phyloP scores from a whole-genome alignment of 2,797 vertebrate genomes.

The Microcaecilia unicolor region DNA sequence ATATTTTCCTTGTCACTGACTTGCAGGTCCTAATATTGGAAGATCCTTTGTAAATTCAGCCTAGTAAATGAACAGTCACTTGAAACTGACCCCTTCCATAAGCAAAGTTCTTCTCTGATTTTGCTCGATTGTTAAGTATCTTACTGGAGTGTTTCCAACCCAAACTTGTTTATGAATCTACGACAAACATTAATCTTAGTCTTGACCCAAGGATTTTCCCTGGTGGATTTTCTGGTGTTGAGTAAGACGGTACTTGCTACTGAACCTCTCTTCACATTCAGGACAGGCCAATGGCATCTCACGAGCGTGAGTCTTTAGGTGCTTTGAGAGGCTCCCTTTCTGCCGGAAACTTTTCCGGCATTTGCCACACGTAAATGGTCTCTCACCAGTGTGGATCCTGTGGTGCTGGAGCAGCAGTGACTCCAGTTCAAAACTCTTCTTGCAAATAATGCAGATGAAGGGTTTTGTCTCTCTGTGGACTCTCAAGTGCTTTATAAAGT shows the following conservation, averaged over 20 bases:
- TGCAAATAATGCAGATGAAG: neutral
- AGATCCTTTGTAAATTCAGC: too few relatives aligned
- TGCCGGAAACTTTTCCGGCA: constrained; percentile 7
- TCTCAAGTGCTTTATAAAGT: neutral
- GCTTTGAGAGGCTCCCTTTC: constrained; percentile 6
- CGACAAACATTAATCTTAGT: too few relatives aligned
- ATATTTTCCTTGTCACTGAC: too few relatives aligned
- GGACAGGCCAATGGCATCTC: constrained; percentile 3
- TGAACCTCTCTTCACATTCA: constrained; percentile 10
- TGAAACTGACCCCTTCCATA: too few relatives aligned
- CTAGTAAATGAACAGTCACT: too few relatives aligned
- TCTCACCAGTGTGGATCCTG: constrained; percentile 3
- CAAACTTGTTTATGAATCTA: too few relatives aligned
- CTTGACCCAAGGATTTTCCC: too few relatives aligned
- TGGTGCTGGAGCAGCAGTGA: neutral
- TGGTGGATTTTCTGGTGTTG: neutral
- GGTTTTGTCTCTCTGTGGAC: neutral
- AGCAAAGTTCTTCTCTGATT: too few relatives aligned
- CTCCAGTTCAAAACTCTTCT: neutral
- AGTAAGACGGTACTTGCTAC: neutral
- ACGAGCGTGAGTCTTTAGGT: neutral
- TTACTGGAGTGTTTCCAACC: too few relatives aligned
- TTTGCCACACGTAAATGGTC: constrained; percentile 1
- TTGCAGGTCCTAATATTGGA: too few relatives aligned
- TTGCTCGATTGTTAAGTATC: too few relatives aligned